Evolutionary conservation across 2,113 vertebrate species (phyloP), one percentile per base, ranked within the genome.

Genomic region (Camelus bactrianus): DNA sequence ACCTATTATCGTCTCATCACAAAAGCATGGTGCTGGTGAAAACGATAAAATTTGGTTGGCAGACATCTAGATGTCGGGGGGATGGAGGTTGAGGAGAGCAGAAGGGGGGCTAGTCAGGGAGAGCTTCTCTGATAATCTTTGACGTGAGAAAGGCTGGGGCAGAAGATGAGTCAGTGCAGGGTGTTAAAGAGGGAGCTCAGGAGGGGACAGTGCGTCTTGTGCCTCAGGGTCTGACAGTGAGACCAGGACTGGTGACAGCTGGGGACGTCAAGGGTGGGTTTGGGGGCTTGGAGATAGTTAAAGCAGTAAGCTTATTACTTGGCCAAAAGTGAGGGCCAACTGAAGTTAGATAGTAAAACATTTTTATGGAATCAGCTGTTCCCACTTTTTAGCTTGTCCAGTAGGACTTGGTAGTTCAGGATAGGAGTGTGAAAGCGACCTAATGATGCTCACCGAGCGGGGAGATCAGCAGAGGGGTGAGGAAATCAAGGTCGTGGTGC

Each of bases 361-460:
- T 83, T 88, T 93, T 93, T 50, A 30, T 42, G 42, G 24, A 79
- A 72, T 89, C 42, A 54, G 8, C 84, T 84, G 12, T 89, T 92
- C 60, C 38, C 12, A 42, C 35, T 62, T 87, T 81, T 73, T 70
- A 69, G 20, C 11, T 87, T 67, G 84, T 62, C 16, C 14, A 77
- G 1, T 3, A 46, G n/a, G 60, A 95, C 42, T 83, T 70, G 52
- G 5, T 89, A 72, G 15, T 84, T 89, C 69, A 62, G 60, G 73
- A 52, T 82, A 82, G 56, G 48, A 79, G 13, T 67, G 28, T 81
- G 42, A 89, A 89, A 89, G 48, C n/a, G 79, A 64, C 28, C 42
- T 70, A 60, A 64, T 19, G 38, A 30, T 83, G 28, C 35, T 76
- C 69, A 83, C 54, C 11, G 69, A 52, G 19, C 42, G 24, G 75